A percentile compares a stretch with the other conserved stretches of the same genome.
Evolutionary conservation across 2,888 invertebrate genomes (phyloP).

Genomic region (Acholoe squamosa): DNA sequence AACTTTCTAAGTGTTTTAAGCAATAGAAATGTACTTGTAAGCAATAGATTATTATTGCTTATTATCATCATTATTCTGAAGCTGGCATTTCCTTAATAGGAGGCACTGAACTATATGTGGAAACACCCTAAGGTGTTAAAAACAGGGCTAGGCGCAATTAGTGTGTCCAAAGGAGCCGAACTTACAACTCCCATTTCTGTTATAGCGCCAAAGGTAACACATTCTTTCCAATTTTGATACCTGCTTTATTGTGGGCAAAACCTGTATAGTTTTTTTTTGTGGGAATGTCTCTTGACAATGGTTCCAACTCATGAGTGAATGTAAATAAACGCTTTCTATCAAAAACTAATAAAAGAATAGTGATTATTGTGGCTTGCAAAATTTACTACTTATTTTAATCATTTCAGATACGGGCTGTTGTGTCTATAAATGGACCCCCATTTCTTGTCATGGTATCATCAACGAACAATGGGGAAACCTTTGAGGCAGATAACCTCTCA

Average conservation of each 20-base stretch:
- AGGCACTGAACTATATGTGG: neutral
- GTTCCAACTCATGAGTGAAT: too few species aligned
- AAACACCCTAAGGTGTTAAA: conserved; percentile 8
- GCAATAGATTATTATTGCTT: too few species aligned
- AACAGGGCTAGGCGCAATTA: conserved; percentile 11
- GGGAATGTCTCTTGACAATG: neutral
- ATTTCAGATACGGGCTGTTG: conserved; percentile 27
- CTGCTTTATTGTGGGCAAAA: too few species aligned
- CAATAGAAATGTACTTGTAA: too few species aligned
- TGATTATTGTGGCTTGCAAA: too few species aligned
- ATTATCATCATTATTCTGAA: too few species aligned
- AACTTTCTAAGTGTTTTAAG: too few species aligned
- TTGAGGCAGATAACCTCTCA: neutral
- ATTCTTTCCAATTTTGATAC: too few species aligned
- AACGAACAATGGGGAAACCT: neutral
- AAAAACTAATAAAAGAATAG: too few species aligned
- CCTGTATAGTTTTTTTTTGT: neutral
- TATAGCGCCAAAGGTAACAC: conserved; percentile 61
- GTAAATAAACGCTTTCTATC: too few species aligned
- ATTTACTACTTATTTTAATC: too few species aligned
- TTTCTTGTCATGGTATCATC: neutral
- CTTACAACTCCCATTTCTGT: conserved; percentile 69
- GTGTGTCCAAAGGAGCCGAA: conserved; percentile 73
- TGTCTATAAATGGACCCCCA: neutral
- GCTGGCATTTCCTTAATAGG: neutral